phyloP scores from a whole-genome alignment of 2,113 vertebrate genomes.

The Seriola dumerili region DNA sequence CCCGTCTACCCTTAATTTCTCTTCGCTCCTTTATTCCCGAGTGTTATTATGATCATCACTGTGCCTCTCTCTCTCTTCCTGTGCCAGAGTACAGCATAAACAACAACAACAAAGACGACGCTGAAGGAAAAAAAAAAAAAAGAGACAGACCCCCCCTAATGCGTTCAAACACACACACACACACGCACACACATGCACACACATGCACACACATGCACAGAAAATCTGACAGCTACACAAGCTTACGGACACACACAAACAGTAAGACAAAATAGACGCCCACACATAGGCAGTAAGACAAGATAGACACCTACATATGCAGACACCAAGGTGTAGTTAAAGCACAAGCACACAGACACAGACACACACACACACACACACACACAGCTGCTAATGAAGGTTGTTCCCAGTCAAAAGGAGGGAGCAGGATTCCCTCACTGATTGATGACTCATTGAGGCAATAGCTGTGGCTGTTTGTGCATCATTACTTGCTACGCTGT shows the following conservation, averaged over 20 bases:
- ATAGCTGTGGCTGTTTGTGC: conserved; percentile 61
- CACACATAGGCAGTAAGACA: conserved; percentile 30
- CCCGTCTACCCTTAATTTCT: conserved; percentile 45
- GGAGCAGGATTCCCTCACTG: conserved; percentile 75
- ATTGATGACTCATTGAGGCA: conserved; percentile 72
- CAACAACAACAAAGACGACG: conserved; percentile 44
- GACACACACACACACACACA: neutral
- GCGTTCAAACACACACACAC: neutral
- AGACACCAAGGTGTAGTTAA: conserved; percentile 49
- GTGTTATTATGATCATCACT: conserved; percentile 51
- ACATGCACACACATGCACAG: neutral
- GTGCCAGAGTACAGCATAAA: conserved; percentile 43
- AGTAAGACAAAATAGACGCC: conserved; percentile 40
- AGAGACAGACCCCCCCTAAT: conserved; percentile 22
- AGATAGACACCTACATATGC: conserved; percentile 37
- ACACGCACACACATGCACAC: neutral
- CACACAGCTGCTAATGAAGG: conserved; percentile 68
- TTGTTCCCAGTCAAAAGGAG: conserved; percentile 69
- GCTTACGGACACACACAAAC: conserved; percentile 16
- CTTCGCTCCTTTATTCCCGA: conserved; percentile 26
- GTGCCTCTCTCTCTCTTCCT: conserved; percentile 30
- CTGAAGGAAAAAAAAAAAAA: conserved; percentile 18
- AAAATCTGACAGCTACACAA: conserved; percentile 19
- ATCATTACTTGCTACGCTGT: conserved; percentile 57
- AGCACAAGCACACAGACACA: neutral